Evolutionary conservation across 2,797 vertebrate species (phyloP).

Genomic region (Crax fasciolata): DNA sequence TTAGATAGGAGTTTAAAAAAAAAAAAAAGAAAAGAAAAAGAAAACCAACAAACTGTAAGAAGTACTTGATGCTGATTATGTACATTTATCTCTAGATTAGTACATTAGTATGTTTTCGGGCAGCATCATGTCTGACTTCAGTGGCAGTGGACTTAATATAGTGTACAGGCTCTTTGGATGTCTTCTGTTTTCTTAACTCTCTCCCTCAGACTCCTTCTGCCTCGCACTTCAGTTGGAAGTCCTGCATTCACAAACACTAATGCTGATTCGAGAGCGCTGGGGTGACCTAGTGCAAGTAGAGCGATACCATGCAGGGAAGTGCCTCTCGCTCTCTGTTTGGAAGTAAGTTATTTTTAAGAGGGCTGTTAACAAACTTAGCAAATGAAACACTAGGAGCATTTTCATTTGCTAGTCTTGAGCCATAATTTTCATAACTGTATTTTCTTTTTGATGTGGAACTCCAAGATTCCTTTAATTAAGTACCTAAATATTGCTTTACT

Average conservation of each 20-base stretch:
- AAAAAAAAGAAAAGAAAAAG: neutral
- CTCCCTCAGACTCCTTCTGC: conserved; percentile 94
- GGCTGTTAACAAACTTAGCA: neutral
- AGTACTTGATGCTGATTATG: neutral
- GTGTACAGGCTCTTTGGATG: neutral
- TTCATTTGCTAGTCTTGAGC: neutral
- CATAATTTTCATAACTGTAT: neutral
- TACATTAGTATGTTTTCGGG: neutral
- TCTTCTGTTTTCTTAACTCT: conserved; percentile 85
- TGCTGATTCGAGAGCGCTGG: conserved; percentile 97
- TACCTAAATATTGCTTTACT: neutral
- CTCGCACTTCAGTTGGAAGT: conserved; percentile 98
- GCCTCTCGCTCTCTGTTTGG: conserved; percentile 96
- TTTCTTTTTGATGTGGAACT: neutral
- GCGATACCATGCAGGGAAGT: conserved; percentile 94
- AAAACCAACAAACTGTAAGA: neutral
- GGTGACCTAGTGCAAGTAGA: conserved; percentile 99
- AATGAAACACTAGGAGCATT: neutral
- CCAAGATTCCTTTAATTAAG: neutral
- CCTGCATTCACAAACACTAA: conserved; percentile 96
- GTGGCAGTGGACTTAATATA: neutral
- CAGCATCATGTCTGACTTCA: neutral
- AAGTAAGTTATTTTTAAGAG: conserved; percentile 89
- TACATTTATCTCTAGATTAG: neutral
- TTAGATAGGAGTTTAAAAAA: neutral